phyloP scores from a whole-genome alignment of 2,797 vertebrate genomes.

The Falco berigora region DNA sequence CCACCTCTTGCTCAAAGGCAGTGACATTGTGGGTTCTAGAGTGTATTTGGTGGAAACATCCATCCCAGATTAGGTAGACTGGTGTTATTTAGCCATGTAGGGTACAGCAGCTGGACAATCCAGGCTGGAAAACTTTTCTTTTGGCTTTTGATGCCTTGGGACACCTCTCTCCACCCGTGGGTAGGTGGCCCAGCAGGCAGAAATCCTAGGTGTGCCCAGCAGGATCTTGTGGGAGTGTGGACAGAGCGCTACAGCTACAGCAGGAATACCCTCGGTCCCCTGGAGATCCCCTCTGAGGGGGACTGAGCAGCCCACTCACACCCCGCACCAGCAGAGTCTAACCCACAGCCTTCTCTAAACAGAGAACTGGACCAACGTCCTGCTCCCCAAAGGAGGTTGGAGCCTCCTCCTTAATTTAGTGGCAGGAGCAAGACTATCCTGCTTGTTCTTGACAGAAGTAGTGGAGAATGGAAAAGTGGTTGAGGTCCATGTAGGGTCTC shows the following conservation, averaged over 20 bases:
- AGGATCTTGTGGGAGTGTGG: accelerated
- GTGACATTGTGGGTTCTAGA: neutral
- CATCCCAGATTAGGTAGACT: neutral
- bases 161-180: neutral
- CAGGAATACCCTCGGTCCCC: neutral
- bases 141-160: neutral
- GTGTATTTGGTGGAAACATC: neutral
- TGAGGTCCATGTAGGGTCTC: neutral
- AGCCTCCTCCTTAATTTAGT: neutral
- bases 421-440: neutral
- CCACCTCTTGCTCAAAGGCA: accelerated
- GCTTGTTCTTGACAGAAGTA: neutral
- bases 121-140: neutral
- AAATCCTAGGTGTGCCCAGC: neutral
- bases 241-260: accelerated
- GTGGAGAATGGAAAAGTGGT: neutral
- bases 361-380: neutral
- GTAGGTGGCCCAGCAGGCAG: neutral
- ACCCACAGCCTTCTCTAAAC: neutral
- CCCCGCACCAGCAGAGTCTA: neutral
- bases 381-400: neutral
- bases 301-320: neutral
- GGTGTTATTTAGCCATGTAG: neutral
- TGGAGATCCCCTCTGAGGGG: accelerated
- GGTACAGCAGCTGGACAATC: neutral